Evolutionary conservation across 2,888 invertebrate species (phyloP).

Genomic region (Drosophila mimetica): DNA sequence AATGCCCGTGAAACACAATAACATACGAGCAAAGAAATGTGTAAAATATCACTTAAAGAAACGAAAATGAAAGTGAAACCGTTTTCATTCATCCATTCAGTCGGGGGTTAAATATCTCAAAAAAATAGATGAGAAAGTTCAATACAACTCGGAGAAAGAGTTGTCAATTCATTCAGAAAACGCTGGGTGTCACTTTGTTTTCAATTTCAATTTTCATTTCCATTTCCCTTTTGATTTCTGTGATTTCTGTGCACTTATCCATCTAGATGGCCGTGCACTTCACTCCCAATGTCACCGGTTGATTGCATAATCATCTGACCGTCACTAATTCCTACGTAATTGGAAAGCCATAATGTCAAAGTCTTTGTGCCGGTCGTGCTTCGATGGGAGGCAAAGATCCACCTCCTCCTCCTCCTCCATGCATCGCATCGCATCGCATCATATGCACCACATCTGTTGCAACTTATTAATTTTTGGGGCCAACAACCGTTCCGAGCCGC

Average conservation of each 20-base stretch:
- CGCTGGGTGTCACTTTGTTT: slow-evolving; percentile 15
- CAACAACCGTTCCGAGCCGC: slow-evolving; percentile 42
- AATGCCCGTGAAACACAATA: slow-evolving; percentile 47
- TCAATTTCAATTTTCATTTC: slow-evolving; percentile 24
- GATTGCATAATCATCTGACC: slow-evolving; percentile 35
- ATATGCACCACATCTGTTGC: slow-evolving; percentile 35
- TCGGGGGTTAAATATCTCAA: slow-evolving; percentile 2
- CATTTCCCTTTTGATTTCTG: slow-evolving; percentile 26
- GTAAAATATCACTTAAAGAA: slow-evolving; percentile 53
- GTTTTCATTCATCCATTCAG: slow-evolving; percentile 33
- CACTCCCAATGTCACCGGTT: slow-evolving; percentile 30
- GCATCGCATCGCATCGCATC: slow-evolving; percentile 3
- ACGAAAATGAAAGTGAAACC: slow-evolving; percentile 64
- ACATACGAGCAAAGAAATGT: slow-evolving; percentile 42
- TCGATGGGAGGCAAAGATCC: not conserved
- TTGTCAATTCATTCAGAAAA: slow-evolving; percentile 35
- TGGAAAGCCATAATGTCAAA: slow-evolving; percentile 46
- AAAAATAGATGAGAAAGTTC: slow-evolving; percentile 50
- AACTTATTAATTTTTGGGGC: slow-evolving; percentile 45
- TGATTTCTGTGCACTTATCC: slow-evolving; percentile 9
- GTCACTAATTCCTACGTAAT: slow-evolving; percentile 41
- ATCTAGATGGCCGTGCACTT: slow-evolving; percentile 13
- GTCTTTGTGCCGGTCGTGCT: slow-evolving; percentile 13
- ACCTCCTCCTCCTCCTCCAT: slow-evolving; percentile 8
- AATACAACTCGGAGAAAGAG: slow-evolving; percentile 30